Base-by-base conservation (phyloP, 2,888 invertebrate species). In the Coronaproctus castanopsis region DNA sequence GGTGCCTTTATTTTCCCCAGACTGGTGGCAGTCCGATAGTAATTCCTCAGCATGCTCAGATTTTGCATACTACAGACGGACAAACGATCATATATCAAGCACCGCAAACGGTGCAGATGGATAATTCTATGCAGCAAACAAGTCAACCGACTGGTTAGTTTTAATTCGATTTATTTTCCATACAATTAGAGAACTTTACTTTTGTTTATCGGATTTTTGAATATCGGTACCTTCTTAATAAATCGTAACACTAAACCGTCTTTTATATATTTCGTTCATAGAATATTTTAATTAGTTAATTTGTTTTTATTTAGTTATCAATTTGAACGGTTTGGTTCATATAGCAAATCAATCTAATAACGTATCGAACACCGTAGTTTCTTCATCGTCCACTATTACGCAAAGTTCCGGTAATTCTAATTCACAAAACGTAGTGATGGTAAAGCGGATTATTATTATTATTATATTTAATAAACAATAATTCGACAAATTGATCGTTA, bases 21-120 rank as follows among this genome's bases (percentile, higher is more conserved):
- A 67, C 70, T n/a, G 70, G 71, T 23, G 70, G 70, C 3, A 70
- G 73, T 2, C 76, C 80, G 68, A 77, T 80, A 56, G 73, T 80
- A 24, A 75, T 80, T 53, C 80, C 80, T 65, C 78, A 80, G 58
- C 80, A 78, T 61, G 80, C 87, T 50, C 92, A 92, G 71, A 75
- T 93, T 52, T 82, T 93, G 48, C 93, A 92, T 71, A 85, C 91
- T 0, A 80, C 89, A 0, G 92, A 92, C 72, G 95, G 95, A 1
- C 93, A 93, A 72, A 90, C 92, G 0, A 86, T 87, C 66, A 80
- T 91, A 59, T 90, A 90, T 71, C 92, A 93, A 70, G 87, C 89
- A 0, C 21, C 54, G 77, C 65, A 65, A 21, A 62, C 63, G 21
- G 66, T 67, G 20, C 66, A 65, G 58, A 60, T 64, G 1, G 63